Base-by-base conservation (phyloP, 2,888 invertebrate species). In the Microctonus hyperodae region DNA sequence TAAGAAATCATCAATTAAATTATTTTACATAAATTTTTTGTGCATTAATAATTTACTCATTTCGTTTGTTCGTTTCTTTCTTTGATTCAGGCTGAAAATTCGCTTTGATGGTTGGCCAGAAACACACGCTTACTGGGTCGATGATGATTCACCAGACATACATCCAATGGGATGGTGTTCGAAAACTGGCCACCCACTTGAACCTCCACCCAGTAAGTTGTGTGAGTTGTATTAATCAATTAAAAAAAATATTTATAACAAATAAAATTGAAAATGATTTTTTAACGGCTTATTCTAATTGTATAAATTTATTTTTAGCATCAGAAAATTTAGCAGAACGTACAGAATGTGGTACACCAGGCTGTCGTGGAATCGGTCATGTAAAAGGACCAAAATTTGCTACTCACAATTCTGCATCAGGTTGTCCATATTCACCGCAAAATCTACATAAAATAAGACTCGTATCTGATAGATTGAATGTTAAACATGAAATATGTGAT, bases 151-250 rank as follows among this genome's bases (percentile, higher is more conserved):
- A 72, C 89, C 92, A 0, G 95, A 97, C 83, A 88, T 97, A 76
- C 96, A 97, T 86, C 97, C 97, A 0, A 90, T 94, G 70, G 93
- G 94, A 37, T 97, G 96, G 96, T 95, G 96, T 81, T 88, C 90
- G 71, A 93, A 93, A 85, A 96, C 96, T 0, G 92, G 91, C 1
- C 96, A 97, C 83, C 92, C 92, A 0, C 85, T 97, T 28, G 93
- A 95, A 81, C 90, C 93, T 10, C 96, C 96, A 13, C 87, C 94
- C 53, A 91, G 92, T 90, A 82, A 88, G 89, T n/a, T n/a, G n/a
- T n/a, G n/a, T n/a, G n/a, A n/a, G n/a, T n/a, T n/a, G n/a, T n/a
- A n/a, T n/a, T 86, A 58, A 22, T 5, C 28, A 28, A 5, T 51
- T 33, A 37, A 63, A 64, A 65, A 61, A 65, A 64, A 55, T 23